Evolutionary conservation across 2,888 invertebrate genomes (phyloP).

Genomic region (Cephonodes hylas): DNA sequence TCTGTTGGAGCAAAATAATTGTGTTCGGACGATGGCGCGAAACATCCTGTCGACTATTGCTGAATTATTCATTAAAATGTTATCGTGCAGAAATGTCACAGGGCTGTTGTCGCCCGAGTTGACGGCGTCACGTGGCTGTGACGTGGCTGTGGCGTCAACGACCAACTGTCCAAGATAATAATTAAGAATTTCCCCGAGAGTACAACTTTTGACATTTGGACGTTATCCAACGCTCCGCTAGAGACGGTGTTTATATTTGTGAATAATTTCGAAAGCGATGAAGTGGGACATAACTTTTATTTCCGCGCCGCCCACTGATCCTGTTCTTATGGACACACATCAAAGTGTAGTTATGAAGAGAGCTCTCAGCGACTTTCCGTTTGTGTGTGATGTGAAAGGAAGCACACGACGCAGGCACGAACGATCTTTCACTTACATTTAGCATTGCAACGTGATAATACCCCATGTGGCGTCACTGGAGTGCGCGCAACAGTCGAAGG

Average conservation of each 20-base stretch:
- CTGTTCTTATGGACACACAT: too few species aligned
- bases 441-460: too few species aligned
- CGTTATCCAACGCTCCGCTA: background rate
- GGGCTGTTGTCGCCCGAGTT: background rate
- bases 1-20: background rate
- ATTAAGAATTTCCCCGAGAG: background rate
- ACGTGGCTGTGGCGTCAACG: background rate
- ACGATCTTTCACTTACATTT: too few species aligned
- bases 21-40: background rate
- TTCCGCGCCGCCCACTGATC: too few species aligned
- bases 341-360: too few species aligned
- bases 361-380: too few species aligned
- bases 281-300: too few species aligned
- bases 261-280: background rate
- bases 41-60: background rate
- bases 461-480: too few species aligned
- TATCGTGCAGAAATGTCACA: conserved; percentile 4
- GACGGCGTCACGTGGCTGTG: background rate
- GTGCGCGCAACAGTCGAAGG: too few species aligned
- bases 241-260: background rate
- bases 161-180: background rate
- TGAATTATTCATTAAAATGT: background rate
- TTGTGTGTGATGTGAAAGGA: too few species aligned
- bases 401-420: too few species aligned
- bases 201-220: background rate